Base-by-base conservation (phyloP, 2,888 invertebrate species). In the Rhamphomyia laevipes region DNA sequence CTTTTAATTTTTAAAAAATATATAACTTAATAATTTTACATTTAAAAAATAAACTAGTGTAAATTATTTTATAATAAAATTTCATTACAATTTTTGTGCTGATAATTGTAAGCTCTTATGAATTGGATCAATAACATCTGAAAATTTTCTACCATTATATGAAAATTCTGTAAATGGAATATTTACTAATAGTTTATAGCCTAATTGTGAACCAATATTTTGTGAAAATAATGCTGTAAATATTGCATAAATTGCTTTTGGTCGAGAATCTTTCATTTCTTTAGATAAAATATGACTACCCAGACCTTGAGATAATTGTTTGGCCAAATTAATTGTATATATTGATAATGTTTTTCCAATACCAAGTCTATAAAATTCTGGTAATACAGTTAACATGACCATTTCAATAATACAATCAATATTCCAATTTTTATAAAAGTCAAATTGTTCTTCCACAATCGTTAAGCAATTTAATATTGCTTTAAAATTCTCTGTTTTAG, bases 321-420 rank as follows among this genome's bases (percentile, higher is more conserved):
- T 70, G 1, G 72, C 76, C 1, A 80, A 54, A 31, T 76, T 72
- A 43, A 78, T 61, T 0, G 78, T 74, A 2, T 68, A 63, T 55
- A 73, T 67, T 48, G 73, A 70, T 11, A 81, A 57, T 18, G 73
- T 60, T 17, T 61, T 70, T 1, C 69, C 80, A 9, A 82, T 70
- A 23, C 74, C 71, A 13, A 68, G 67, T 5, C 61, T 57, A 50
- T 76, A 67, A 51, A 75, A 74, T 38, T 72, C 65, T 0, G 68
- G 65, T 3, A 70, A 58, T 1, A 77, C 77, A 1, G 73, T 77
- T 12, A 81, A 54, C 52, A 81, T 81, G 79, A 81, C 80, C 30
- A 81, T 63, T 65, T 82, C 82, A 17, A 82, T 58, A 12, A 78
- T 68, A 61, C 78, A 78, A 43, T 77, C 73, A 0, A 73, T 72